Evolutionary conservation across 2,888 invertebrate genomes (phyloP), one percentile per base, ranked within the genome.

Genomic region (Caenorhabditis zanzibari): DNA sequence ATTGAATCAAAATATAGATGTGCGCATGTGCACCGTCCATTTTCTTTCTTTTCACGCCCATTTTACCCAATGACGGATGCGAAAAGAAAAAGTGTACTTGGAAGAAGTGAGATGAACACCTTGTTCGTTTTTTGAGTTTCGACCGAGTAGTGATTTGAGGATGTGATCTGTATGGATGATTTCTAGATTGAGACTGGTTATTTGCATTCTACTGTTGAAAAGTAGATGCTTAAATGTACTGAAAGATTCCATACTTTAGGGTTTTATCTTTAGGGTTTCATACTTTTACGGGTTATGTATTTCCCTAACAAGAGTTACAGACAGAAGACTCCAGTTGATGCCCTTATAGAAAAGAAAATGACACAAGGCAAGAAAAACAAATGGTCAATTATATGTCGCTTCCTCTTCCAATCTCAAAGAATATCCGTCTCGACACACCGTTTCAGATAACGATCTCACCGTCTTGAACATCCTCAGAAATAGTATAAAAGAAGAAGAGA

Each of bases 1-100:
- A 74, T 74, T 74, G 74, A 74, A 74, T 74, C 64, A 74, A 74
- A 74, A 74, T 74, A 74, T 74, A 64, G 74, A 74, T 74, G 74
- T 64, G 71, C 44, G 66, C 52, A 44, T 71, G 59, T 59, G 71
- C 41, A 58, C 68, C 68, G 68, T 54, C 54, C 68, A 52, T 68
- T 52, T 66, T 49, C 52, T 47, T 41, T 32, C 49, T 66, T 54
- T 54, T 66, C 49, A 66, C 66, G 35, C 66, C 49, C 66, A 66
- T 66, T 63, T 63, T 52, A 52, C 66, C 66, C 49, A 66, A 66
- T 32, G 66, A 66, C 66, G 52, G 49, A 66, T 52, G 49, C 24
- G 22, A 66, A 47, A 26, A 52, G 35, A 10, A 32, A 66, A 52
- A 52, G 52, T 35, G 66, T 66, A 66, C 66, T 66, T 68, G 47